Percentiles rank a stretch among this genome's conserved stretches.
phyloP scores from a whole-genome alignment of 2,888 invertebrate genomes.

The Piscicola geometra region DNA sequence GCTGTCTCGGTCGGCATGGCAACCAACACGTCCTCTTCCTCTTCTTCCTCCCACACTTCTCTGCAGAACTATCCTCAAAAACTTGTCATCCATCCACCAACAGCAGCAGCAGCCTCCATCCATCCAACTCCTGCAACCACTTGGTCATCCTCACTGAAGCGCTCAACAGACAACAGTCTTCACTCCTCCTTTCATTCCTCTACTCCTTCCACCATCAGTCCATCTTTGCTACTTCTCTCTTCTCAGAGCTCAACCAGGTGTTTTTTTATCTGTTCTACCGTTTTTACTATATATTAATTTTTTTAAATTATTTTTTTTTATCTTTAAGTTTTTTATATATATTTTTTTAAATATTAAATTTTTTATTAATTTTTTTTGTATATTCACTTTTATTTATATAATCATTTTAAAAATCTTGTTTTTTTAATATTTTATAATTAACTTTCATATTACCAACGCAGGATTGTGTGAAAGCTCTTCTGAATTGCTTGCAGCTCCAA shows the following conservation, averaged over 20 bases:
- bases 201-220: slow-evolving; percentile 39
- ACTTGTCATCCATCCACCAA: background rate
- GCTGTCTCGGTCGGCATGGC: slow-evolving; percentile 38
- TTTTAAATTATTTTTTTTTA: no score
- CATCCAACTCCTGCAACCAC: slow-evolving; percentile 31
- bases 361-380: background rate
- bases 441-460: no score
- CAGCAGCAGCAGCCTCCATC: background rate
- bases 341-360: slow-evolving; percentile 7
- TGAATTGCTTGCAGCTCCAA: no score
- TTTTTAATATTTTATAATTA: background rate
- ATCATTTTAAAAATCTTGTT: no score
- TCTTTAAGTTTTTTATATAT: background rate
- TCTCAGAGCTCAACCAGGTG: slow-evolving; percentile 39
- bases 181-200: slow-evolving; percentile 41
- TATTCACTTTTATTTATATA: no score
- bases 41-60: slow-evolving; percentile 39
- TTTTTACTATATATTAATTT: no score
- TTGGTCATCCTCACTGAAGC: slow-evolving; percentile 39
- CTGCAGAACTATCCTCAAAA: slow-evolving; percentile 19
- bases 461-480: no score
- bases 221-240: slow-evolving; percentile 37
- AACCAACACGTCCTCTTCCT: slow-evolving; percentile 42
- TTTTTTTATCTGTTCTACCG: background rate
- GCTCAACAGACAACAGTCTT: slow-evolving; percentile 32